Base-by-base conservation (phyloP, 1,140 invertebrate species). In the Vanessa atalanta region DNA sequence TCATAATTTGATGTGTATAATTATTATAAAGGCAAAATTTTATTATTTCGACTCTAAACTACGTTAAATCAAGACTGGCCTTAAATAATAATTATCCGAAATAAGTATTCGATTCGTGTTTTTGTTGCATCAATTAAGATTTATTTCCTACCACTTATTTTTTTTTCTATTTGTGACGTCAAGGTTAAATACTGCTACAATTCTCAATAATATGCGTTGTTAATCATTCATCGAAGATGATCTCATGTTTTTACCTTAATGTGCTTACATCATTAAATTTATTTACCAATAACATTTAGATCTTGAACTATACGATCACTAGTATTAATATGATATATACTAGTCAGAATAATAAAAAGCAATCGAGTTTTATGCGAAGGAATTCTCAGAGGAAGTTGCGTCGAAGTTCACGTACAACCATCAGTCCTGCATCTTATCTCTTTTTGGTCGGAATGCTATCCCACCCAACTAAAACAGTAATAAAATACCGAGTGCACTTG, bases 201-300 rank as follows among this genome's bases (percentile, higher is more conserved):
- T n/a, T 11, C 23, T 31, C 16, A 37, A 61, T 61, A 26, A 61
- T 16, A 12, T 12, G 3, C 43, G 57, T 37, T 12, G 37, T 60
- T 51, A 31, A 14, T 48, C 43, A 6, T 23, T n/a, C 0, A 13
- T 69, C 23, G 51, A 60, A 60, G 55, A 69, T 69, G 67, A 69
- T 69, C 31, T 69, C 67, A 69, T 61, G 8, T 23, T 31, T 23
- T 15, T 53, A n/a, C 16, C 23, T 57, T 57, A 23, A 23, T 13
- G 6, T 31, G 53, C 16, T 57, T 23, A 57, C 53, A 23, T 57
- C 50, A 53, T 53, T 5, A 1, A 8, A 43, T 23, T 9, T 57
- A 57, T 23, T 57, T 57, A 57, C 15, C 23, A 53, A 53, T 53
- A 53, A 53, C n/a, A n/a, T n/a, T 53, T 2, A 23, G 8, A 26